Evolutionary conservation across 2,797 vertebrate species (phyloP).

Genomic region (Smutsia temminckii): DNA sequence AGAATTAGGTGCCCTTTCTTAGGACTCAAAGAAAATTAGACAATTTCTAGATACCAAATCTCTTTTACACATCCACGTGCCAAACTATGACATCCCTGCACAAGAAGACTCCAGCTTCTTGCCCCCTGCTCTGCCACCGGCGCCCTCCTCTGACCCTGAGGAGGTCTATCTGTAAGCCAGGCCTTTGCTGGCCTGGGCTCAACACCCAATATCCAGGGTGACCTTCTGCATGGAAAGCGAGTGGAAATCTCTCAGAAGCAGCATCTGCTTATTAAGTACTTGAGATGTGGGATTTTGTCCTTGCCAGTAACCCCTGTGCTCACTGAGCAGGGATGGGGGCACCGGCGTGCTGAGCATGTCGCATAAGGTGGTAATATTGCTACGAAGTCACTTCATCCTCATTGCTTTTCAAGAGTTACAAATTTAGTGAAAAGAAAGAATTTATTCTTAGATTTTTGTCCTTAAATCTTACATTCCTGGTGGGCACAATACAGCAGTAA

Average conservation of each 20-base stretch:
- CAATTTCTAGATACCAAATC: neutral
- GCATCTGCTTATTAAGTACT: fast-evolving
- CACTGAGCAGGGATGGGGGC: fast-evolving
- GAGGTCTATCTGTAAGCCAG: neutral
- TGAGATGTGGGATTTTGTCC: neutral
- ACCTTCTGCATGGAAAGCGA: neutral
- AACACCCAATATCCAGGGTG: fast-evolving
- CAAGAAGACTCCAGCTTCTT: too few relatives aligned
- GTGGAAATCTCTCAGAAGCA: neutral
- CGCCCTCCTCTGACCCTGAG: neutral
- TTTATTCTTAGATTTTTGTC: neutral
- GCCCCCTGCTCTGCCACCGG: neutral
- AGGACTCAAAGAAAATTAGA: neutral
- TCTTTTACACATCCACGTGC: neutral
- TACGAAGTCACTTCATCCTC: too few relatives aligned
- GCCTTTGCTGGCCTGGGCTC: neutral
- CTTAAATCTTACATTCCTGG: neutral
- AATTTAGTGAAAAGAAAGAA: neutral
- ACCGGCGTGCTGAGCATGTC: neutral
- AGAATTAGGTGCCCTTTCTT: neutral
- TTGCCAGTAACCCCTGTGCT: neutral
- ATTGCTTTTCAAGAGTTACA: neutral
- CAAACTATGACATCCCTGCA: neutral
- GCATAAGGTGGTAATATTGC: too few relatives aligned
- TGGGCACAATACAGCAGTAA: neutral